These are phyloP conservation scores for Parapristionchus giblindavisi DNA, from an alignment of 2,888 invertebrate species.

Conservation along the genomic window DNA sequence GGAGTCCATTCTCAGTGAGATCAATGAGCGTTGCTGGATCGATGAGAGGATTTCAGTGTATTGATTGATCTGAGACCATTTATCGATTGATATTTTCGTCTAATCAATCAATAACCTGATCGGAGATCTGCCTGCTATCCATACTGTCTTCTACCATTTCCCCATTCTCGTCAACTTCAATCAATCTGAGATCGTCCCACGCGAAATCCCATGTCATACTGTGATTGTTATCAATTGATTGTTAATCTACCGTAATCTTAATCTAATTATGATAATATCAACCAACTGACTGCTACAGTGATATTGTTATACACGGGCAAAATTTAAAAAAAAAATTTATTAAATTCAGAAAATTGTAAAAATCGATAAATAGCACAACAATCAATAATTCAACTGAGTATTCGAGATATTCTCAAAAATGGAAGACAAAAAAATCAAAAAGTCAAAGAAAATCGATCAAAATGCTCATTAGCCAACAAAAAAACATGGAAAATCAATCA, in stretches of 20 bases:
- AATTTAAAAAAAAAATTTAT: too few relatives aligned
- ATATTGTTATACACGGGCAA: too few relatives aligned
- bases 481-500: neutral
- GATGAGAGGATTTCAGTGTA: constrained; percentile 8
- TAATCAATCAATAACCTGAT: constrained; percentile 3
- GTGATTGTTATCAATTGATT: too few relatives aligned
- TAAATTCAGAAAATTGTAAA: too few relatives aligned
- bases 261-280: too few relatives aligned
- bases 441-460: neutral
- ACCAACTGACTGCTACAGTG: too few relatives aligned
- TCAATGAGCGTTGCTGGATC: neutral
- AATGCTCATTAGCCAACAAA: neutral
- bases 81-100: constrained; percentile 6
- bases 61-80: constrained; percentile 6
- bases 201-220: constrained; percentile 19
- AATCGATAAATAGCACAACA: too few relatives aligned
- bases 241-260: too few relatives aligned
- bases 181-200: neutral
- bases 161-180: constrained; percentile 22
- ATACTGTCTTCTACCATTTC: neutral
- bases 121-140: neutral
- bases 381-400: neutral
- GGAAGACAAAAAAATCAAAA: neutral
- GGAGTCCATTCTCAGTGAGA: constrained; percentile 26
- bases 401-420: neutral